Conservation (phyloP, 2,113 vertebrate genomes). For the Actenoides hombroni region DNA sequence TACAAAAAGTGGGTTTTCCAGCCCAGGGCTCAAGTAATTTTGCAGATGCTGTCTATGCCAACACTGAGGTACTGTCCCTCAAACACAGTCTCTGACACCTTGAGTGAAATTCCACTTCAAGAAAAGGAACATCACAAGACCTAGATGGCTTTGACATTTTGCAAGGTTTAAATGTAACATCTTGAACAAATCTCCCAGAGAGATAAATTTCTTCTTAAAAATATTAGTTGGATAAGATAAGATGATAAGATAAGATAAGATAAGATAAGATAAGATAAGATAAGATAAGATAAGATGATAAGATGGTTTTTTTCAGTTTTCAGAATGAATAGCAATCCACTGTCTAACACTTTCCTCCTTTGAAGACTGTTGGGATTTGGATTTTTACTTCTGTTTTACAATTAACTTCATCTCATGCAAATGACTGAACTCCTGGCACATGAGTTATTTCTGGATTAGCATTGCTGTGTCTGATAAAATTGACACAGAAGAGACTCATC, state of each 20-base stretch:
- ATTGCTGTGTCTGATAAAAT: conserved; percentile 20
- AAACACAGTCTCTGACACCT: neutral
- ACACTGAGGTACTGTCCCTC: neutral
- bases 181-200: neutral
- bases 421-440: neutral
- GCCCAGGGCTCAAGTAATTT: neutral
- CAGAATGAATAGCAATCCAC: neutral
- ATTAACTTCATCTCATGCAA: neutral
- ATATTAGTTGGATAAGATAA: neutral
- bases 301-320: neutral
- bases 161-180: neutral
- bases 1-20: neutral
- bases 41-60: neutral
- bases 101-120: neutral
- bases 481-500: neutral
- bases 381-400: neutral
- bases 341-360: neutral
- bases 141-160: neutral
- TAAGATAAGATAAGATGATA: no score
- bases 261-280: neutral
- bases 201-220: neutral
- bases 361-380: neutral
- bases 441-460: neutral
- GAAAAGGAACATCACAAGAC: neutral
- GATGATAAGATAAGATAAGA: no score